Conservation (phyloP, 2,888 invertebrate genomes). For the Drosophila lacicola region DNA sequence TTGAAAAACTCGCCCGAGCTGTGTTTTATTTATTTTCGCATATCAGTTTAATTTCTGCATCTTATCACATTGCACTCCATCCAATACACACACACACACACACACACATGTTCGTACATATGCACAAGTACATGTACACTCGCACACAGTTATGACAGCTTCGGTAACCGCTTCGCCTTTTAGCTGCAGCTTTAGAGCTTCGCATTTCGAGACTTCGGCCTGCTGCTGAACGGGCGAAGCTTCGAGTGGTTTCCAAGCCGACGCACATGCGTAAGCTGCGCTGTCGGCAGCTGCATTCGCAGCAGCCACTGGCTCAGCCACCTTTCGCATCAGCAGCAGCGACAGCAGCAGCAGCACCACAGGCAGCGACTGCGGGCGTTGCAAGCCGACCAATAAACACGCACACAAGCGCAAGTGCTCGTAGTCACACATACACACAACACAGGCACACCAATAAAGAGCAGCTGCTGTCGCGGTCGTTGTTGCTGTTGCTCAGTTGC, state of each 20-base stretch:
- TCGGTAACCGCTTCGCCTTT: conserved; percentile 43
- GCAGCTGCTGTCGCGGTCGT: conserved; percentile 40
- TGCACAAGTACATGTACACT: not conserved
- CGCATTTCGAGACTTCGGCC: conserved; percentile 25
- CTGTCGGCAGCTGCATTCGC: conserved; percentile 50
- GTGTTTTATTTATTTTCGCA: conserved; percentile 30
- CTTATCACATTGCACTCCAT: conserved; percentile 46
- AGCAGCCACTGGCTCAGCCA: conserved; percentile 12
- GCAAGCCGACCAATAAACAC: conserved; percentile 45
- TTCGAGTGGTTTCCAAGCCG: conserved; percentile 50
- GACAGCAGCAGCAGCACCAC: conserved; percentile 4
- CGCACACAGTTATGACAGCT: conserved; percentile 29
- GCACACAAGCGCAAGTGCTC: conserved; percentile 20
- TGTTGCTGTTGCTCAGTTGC: conserved; percentile 19
- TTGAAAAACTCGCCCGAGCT: conserved; percentile 27
- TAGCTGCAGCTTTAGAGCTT: conserved; percentile 44
- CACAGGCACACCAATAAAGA: conserved; percentile 26
- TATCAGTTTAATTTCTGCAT: conserved; percentile 42
- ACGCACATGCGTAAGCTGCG: conserved; percentile 67
- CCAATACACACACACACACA: conserved; percentile 1
- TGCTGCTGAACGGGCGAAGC: conserved; percentile 35
- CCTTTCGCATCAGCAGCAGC: conserved; percentile 14
- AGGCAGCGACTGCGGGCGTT: conserved; percentile 21
- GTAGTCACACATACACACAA: conserved; percentile 15
- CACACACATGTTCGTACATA: not conserved